These are phyloP conservation scores for Marcusenius ussheri DNA, from an alignment of 2,113 vertebrate species.

Conservation along the genomic window DNA sequence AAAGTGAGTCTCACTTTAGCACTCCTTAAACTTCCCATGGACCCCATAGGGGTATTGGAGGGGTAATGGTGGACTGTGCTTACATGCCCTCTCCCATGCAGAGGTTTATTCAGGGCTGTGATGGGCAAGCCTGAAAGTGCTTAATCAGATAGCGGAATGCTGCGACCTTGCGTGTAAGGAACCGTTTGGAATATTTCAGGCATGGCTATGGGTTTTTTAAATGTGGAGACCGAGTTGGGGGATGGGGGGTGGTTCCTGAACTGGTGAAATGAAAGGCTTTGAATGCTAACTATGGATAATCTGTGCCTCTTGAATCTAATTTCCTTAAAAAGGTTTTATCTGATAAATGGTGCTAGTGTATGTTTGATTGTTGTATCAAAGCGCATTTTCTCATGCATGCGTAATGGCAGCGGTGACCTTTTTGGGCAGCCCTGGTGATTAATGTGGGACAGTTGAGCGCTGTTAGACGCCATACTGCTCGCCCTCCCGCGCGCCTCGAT, in stretches of 20 bases:
- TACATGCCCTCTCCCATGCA: background rate
- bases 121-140: background rate
- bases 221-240: background rate
- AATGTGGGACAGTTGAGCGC: conserved; percentile 2
- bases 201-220: background rate
- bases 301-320: conserved; percentile 7
- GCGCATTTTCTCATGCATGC: background rate
- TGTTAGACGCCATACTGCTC: background rate
- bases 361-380: background rate
- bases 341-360: conserved; percentile 1
- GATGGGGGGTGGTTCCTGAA: background rate
- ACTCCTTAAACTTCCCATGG: background rate
- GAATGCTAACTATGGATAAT: background rate
- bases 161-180: background rate
- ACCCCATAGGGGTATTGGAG: background rate
- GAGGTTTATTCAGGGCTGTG: background rate
- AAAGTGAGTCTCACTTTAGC: background rate
- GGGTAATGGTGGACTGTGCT: background rate
- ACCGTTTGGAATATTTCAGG: background rate
- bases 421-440: background rate
- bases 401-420: background rate
- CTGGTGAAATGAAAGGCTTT: background rate
- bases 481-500: background rate
- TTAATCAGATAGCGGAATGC: background rate
- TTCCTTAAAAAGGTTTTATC: conserved; percentile 4